Conservation (phyloP, 2,113 vertebrate genomes). For the Cephalopholis sonnerati region DNA sequence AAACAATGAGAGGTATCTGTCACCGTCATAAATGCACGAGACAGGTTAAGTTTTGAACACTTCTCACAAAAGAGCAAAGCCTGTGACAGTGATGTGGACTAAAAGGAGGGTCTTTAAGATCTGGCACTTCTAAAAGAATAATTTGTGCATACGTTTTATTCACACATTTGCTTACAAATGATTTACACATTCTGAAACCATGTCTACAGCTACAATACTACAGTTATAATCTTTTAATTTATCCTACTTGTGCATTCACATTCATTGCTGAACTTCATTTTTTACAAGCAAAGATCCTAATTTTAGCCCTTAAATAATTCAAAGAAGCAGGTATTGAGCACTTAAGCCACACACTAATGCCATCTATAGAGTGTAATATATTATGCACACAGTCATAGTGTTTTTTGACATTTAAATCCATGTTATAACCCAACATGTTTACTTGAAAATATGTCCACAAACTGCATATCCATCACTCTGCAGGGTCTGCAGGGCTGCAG, state of each 20-base stretch:
- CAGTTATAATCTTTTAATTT: no score
- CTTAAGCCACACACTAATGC: background rate
- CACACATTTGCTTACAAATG: no score
- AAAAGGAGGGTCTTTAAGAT: background rate
- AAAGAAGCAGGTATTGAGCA: background rate
- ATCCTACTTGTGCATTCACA: background rate
- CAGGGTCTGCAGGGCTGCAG: background rate
- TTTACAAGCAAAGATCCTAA: background rate
- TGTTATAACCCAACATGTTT: background rate
- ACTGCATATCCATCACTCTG: background rate
- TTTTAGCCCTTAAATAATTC: background rate
- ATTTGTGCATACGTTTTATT: background rate
- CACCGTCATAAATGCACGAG: background rate
- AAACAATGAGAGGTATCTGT: slow-evolving; percentile 23
- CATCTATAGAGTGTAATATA: background rate
- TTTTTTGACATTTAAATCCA: background rate
- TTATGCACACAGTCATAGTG: background rate
- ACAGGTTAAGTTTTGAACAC: background rate
- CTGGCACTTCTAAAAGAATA: background rate
- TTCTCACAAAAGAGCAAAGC: slow-evolving; percentile 1
- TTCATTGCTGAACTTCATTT: background rate
- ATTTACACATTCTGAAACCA: background rate
- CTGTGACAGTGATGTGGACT: background rate
- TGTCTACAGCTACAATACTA: no score
- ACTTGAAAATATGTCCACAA: background rate